These are phyloP conservation scores for Athene cunicularia DNA, from an alignment of 2,113 vertebrate species.

Conservation along the genomic window DNA sequence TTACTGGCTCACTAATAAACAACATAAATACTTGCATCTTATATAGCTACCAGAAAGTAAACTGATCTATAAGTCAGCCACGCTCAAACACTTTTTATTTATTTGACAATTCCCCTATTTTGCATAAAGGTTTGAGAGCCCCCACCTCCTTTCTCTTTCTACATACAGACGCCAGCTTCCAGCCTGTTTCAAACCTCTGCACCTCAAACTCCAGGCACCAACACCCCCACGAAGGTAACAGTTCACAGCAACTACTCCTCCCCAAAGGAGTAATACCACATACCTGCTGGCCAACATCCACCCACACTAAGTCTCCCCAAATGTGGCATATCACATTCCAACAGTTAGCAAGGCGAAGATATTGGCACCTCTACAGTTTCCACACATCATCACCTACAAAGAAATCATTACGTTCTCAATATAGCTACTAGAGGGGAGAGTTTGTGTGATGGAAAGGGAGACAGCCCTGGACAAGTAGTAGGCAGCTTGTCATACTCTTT, in stretches of 20 bases:
- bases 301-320: not conserved
- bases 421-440: not conserved
- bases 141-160: not conserved
- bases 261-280: not conserved
- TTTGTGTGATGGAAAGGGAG: not conserved
- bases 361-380: slow-evolving; percentile 3
- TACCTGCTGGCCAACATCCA: not conserved
- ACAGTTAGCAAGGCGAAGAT: not conserved
- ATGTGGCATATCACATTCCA: not conserved
- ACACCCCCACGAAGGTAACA: rapidly evolving
- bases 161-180: not conserved
- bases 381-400: not conserved
- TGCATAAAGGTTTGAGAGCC: not conserved
- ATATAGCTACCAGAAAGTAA: not conserved
- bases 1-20: not conserved
- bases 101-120: not conserved
- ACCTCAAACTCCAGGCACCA: not conserved
- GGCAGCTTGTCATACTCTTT: not conserved
- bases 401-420: not conserved
- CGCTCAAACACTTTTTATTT: not conserved
- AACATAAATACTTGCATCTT: not conserved
- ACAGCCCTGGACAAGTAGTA: not conserved
- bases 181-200: not conserved
- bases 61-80: not conserved
- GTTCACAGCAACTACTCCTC: not conserved